Conservation (phyloP, 2,888 invertebrate genomes). For the Euclidia mi region DNA sequence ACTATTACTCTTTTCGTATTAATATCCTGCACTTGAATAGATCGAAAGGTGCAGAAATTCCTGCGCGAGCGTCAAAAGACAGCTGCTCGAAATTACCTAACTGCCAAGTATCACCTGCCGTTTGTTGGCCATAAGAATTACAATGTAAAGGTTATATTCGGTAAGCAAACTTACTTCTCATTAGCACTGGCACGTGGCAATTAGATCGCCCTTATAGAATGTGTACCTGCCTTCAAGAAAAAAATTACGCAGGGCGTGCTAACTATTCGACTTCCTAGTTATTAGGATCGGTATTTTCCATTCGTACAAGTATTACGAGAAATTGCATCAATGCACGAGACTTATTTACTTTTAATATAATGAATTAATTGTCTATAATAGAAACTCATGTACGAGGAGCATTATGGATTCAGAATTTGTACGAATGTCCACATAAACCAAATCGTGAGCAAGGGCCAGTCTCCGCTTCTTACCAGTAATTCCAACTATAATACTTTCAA, state of each 20-base stretch:
- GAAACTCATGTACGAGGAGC: too few species aligned
- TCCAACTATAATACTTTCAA: too few species aligned
- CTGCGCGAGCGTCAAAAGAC: constrained; percentile 64
- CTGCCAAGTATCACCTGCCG: constrained; percentile 59
- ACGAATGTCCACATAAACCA: too few species aligned
- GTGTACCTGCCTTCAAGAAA: constrained; percentile 25
- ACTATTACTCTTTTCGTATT: too few species aligned
- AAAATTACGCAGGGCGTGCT: constrained; percentile 35
- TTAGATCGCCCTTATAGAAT: constrained; percentile 61
- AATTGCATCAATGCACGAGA: too few species aligned
- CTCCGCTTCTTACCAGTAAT: too few species aligned
- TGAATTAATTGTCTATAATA: too few species aligned
- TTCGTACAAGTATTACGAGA: too few species aligned
- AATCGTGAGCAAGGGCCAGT: too few species aligned
- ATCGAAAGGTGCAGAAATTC: constrained; percentile 46
- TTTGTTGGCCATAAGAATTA: constrained; percentile 36
- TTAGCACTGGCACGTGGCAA: constrained; percentile 51
- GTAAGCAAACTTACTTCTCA: constrained; percentile 32
- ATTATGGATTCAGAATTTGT: too few species aligned
- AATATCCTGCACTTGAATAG: constrained; percentile 22
- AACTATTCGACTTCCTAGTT: constrained; percentile 42
- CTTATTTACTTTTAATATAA: too few species aligned
- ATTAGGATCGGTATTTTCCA: constrained; percentile 21
- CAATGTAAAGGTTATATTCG: constrained; percentile 55
- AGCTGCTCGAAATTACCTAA: constrained; percentile 65